These are phyloP conservation scores for Lucinisca nassula DNA, from an alignment of 2,888 invertebrate species.

Conservation along the genomic window DNA sequence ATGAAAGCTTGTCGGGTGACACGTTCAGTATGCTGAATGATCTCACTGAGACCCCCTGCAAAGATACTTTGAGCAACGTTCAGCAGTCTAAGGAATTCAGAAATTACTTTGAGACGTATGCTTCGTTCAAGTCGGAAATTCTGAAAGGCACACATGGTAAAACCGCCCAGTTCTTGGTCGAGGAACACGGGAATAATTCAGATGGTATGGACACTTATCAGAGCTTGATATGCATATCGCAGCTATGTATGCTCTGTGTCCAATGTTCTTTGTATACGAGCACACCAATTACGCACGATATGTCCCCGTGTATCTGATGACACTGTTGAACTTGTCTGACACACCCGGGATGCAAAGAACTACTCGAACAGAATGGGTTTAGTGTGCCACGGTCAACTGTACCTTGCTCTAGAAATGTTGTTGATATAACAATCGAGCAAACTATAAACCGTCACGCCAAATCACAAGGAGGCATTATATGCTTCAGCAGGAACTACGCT, in stretches of 20 bases:
- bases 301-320: conserved; percentile 40
- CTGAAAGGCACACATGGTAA: conserved; percentile 37
- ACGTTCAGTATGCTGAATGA: background rate
- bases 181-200: conserved; percentile 45
- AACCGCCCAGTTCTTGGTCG: conserved; percentile 63
- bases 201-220: conserved; percentile 35
- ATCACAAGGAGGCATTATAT: background rate
- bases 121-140: conserved; percentile 34
- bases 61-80: background rate
- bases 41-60: conserved; percentile 9
- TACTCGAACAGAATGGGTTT: conserved; percentile 48
- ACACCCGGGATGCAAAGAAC: conserved; percentile 52
- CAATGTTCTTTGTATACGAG: conserved; percentile 52
- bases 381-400: conserved; percentile 55
- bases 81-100: background rate
- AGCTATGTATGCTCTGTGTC: conserved; percentile 46
- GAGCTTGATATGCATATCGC: conserved; percentile 54
- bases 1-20: background rate
- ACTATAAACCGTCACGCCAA: background rate
- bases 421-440: background rate
- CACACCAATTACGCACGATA: conserved; percentile 64
- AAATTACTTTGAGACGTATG: conserved; percentile 19
- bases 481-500: background rate
- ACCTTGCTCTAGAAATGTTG: conserved; percentile 12
- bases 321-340: conserved; percentile 35